These are phyloP conservation scores for Donacobius atricapilla DNA, from an alignment of 2,113 vertebrate genomes.

Conservation along the genomic window DNA sequence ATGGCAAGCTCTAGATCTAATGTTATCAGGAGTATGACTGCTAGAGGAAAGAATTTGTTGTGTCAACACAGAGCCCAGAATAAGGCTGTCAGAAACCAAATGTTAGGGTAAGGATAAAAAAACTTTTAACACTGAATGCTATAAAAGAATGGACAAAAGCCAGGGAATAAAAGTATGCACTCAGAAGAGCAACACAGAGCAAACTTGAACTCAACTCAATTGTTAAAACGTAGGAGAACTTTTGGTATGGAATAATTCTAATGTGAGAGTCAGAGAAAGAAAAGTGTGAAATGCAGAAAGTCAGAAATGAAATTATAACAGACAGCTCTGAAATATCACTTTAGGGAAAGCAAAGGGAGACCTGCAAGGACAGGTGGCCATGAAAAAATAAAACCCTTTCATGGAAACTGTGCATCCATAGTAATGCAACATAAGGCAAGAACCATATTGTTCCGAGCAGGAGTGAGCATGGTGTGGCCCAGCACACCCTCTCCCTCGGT, in stretches of 20 bases:
- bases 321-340: neutral
- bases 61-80: neutral
- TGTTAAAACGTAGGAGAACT: neutral
- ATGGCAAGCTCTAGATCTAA: slow-evolving; percentile 1
- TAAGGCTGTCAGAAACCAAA: neutral
- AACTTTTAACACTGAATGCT: neutral
- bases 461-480: neutral
- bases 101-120: neutral
- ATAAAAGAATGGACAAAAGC: neutral
- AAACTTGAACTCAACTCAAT: neutral
- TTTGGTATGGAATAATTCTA: neutral
- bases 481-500: slow-evolving; percentile 28
- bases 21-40: neutral
- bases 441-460: neutral
- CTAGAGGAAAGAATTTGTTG: neutral
- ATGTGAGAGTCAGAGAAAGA: neutral
- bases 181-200: neutral
- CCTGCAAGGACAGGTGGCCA: slow-evolving; percentile 11
- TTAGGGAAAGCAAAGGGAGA: neutral
- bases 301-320: neutral
- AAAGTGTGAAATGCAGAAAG: neutral
- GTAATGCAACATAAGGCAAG: slow-evolving; percentile 48
- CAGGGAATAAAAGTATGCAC: neutral
- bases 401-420: neutral
- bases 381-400: neutral